Conservation (phyloP, 2,888 invertebrate genomes). For the Parnassius glacialis region DNA sequence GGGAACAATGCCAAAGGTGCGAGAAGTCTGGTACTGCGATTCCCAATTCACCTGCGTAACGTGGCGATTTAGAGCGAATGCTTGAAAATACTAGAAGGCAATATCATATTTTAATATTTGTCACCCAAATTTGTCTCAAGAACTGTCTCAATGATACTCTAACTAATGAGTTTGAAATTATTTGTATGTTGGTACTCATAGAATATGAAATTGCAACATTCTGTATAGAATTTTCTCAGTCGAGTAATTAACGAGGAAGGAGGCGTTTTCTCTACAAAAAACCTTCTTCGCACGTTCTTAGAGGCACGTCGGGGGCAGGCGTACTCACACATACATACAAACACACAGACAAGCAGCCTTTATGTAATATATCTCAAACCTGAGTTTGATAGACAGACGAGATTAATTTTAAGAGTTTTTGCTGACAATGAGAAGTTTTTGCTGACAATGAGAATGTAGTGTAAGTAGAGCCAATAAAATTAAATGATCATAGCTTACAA, state of each 20-base stretch:
- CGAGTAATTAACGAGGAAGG: slow-evolving; percentile 74
- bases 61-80: too few relatives aligned
- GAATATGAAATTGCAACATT: slow-evolving; percentile 36
- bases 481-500: too few relatives aligned
- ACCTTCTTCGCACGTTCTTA: slow-evolving; percentile 53
- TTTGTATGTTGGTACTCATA: too few relatives aligned
- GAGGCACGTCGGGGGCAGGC: slow-evolving; percentile 59
- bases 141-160: too few relatives aligned
- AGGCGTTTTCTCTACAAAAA: slow-evolving; percentile 72
- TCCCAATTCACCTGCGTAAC: too few relatives aligned
- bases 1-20: too few relatives aligned
- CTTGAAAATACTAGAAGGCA: too few relatives aligned
- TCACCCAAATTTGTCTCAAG: too few relatives aligned
- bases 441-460: not conserved
- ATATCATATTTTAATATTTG: too few relatives aligned
- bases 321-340: slow-evolving; percentile 39
- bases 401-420: slow-evolving; percentile 8
- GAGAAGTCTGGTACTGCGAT: too few relatives aligned
- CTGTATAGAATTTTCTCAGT: slow-evolving; percentile 58
- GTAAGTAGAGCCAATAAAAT: not conserved
- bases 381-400: slow-evolving; percentile 16
- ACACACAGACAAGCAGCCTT: slow-evolving; percentile 14
- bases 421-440: slow-evolving; percentile 4
- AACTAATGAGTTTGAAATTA: too few relatives aligned
- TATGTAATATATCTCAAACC: slow-evolving; percentile 4